Evolutionary conservation across 2,113 vertebrate species (phyloP), one percentile per base, ranked within the genome.

Genomic region (Meleagris gallopavo): DNA sequence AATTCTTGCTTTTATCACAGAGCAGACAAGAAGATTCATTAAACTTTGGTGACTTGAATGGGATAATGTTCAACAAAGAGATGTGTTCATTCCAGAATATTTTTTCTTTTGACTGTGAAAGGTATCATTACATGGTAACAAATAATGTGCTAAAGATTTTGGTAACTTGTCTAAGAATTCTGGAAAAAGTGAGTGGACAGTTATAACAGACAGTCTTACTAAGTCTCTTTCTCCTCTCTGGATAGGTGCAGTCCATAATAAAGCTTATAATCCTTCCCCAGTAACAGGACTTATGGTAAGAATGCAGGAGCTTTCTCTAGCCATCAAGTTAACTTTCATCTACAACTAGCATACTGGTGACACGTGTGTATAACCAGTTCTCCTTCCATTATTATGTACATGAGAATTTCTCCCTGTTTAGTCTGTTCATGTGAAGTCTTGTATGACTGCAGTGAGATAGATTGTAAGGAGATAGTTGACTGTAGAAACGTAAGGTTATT

Each of bases 11-110:
- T 92, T 96, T 90, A 95, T 93, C 83, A 86, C 34, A 92, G 69
- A 81, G 65, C 41, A 90, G 69, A 93, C 79, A 95, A 92, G 32
- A 94, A 92, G 55, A 74, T 25, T 86, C 72, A 93, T 96, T 95
- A 95, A 95, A 96, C 82, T 93, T 94, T 95, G 69, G 94, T 94
- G 11, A 88, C 61, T 86, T 96, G 90, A 94, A 94, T 90, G 61
- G 69, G 76, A 88, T 90, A 93, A 86, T 88, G 76, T 88, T 95
- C 79, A 90, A 88, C 88, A 95, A 73, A 88, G 65, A 90, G 29
- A 92, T 60, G 64, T 38, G 16, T 57, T 65, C 70, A 88, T 93
- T 52, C 45, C 36, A 87, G 76, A 89, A 66, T 94, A 86, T 71
- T 57, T 82, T 92, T 86, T 83, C 62, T 85, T 93, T 85, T 58